These are phyloP conservation scores for Lasioglossum albipes DNA, from an alignment of 1,140 invertebrate species.

Conservation along the genomic window DNA sequence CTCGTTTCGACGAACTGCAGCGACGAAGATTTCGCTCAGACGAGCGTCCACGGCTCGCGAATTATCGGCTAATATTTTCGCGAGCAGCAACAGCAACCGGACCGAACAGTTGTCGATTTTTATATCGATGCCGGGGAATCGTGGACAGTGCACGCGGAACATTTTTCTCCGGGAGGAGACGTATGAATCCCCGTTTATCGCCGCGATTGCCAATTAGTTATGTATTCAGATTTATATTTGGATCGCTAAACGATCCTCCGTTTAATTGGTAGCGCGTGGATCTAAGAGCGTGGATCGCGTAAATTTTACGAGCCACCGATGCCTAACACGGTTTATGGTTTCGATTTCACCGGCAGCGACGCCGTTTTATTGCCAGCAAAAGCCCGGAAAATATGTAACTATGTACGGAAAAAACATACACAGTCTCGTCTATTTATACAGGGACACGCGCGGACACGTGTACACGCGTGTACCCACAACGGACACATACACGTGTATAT, in stretches of 20 bases:
- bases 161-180: not conserved
- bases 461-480: too few relatives aligned
- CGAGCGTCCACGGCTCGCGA: too few relatives aligned
- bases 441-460: too few relatives aligned
- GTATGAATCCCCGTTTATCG: conserved; percentile 7
- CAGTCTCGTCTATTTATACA: too few relatives aligned
- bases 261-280: conserved; percentile 5
- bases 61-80: too few relatives aligned
- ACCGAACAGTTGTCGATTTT: too few relatives aligned
- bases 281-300: conserved; percentile 20
- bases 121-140: too few relatives aligned
- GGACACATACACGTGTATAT: not conserved
- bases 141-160: not conserved
- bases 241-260: not conserved
- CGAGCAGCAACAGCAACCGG: too few relatives aligned
- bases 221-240: not conserved
- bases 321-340: conserved; percentile 35
- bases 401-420: conserved; percentile 26
- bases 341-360: conserved; percentile 27
- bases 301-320: conserved; percentile 29
- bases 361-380: conserved; percentile 34
- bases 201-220: not conserved
- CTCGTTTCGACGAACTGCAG: too few relatives aligned
- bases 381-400: conserved; percentile 2
- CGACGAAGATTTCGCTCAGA: too few relatives aligned